Evolutionary conservation across 2,888 invertebrate species (phyloP).

Genomic region (Tachina fera): DNA sequence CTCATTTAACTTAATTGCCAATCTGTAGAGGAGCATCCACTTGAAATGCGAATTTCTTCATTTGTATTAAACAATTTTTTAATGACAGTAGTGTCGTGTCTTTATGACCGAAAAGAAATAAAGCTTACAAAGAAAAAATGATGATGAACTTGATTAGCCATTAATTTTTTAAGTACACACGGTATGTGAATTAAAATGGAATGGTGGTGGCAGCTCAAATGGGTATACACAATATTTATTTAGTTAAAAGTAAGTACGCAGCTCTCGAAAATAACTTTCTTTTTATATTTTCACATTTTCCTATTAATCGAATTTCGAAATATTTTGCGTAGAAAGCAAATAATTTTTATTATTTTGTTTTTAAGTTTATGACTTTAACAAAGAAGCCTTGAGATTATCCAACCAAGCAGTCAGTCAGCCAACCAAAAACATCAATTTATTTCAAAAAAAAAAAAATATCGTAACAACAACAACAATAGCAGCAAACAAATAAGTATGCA

Average conservation of each 20-base stretch:
- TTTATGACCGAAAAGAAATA: slow-evolving; percentile 57
- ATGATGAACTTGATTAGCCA: slow-evolving; percentile 71
- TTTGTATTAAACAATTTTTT: slow-evolving; percentile 56
- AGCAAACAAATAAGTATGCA: slow-evolving; percentile 45
- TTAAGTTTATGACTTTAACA: slow-evolving; percentile 66
- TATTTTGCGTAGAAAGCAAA: slow-evolving; percentile 71
- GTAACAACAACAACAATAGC: slow-evolving; percentile 1
- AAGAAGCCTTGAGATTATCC: slow-evolving; percentile 62
- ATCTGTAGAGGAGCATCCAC: not conserved
- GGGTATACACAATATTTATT: not conserved
- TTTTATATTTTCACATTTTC: slow-evolving; percentile 61
- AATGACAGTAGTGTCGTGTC: slow-evolving; percentile 63
- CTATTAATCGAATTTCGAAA: slow-evolving; percentile 71
- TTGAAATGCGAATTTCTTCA: slow-evolving; percentile 51
- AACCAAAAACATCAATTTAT: slow-evolving; percentile 53
- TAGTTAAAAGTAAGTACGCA: not conserved
- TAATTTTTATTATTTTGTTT: slow-evolving; percentile 64
- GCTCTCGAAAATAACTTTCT: slow-evolving; percentile 39
- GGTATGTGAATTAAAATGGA: not conserved
- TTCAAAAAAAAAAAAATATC: no score
- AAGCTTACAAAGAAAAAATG: slow-evolving; percentile 45
- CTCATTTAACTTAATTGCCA: not conserved
- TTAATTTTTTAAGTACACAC: slow-evolving; percentile 63
- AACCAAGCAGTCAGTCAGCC: slow-evolving; percentile 51
- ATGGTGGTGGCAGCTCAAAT: not conserved